Conservation (phyloP, 2,797 vertebrate species). For the Spondyliosoma cantharus region DNA sequence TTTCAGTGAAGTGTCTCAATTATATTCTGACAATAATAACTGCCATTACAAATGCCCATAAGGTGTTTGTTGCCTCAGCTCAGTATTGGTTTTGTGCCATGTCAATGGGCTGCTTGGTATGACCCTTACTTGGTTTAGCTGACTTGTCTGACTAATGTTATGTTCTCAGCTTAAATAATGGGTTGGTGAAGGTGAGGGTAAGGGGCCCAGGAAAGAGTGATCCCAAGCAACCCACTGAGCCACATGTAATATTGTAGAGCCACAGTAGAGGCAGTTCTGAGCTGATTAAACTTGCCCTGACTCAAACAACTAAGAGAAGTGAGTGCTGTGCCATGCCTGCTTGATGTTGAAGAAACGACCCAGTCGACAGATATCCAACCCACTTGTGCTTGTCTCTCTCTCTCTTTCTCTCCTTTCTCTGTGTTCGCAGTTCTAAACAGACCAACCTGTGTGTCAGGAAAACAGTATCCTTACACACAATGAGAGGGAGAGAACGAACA, state of each 20-base stretch:
- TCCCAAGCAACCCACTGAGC: conserved; percentile 67
- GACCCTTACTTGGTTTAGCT: conserved; percentile 40
- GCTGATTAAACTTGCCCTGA: conserved; percentile 55
- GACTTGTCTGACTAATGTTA: conserved; percentile 22
- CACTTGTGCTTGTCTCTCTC: conserved; percentile 86
- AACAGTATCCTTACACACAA: conserved; percentile 84
- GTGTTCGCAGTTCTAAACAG: conserved; percentile 88
- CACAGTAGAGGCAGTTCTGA: conserved; percentile 48
- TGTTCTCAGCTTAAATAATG: conserved; percentile 30
- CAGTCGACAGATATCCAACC: conserved; percentile 82
- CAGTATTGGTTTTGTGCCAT: conserved; percentile 42
- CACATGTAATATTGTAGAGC: conserved; percentile 18
- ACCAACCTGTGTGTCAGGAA: conserved; percentile 87
- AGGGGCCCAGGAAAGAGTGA: conserved; percentile 36
- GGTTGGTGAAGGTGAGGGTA: conserved; percentile 34
- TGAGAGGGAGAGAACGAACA: conserved; percentile 83
- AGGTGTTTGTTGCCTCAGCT: conserved; percentile 50
- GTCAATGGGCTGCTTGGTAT: conserved; percentile 68
- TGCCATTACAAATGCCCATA: conserved; percentile 50
- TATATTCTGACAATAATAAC: conserved; percentile 53
- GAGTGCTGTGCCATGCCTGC: conserved; percentile 80
- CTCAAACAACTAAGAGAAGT: conserved; percentile 57
- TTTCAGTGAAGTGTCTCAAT: conserved; percentile 69
- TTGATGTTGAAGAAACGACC: conserved; percentile 75
- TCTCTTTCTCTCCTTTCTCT: conserved; percentile 85